Base-by-base conservation (phyloP, 92 coral and sea anemone genomes). In the Porites rus region DNA sequence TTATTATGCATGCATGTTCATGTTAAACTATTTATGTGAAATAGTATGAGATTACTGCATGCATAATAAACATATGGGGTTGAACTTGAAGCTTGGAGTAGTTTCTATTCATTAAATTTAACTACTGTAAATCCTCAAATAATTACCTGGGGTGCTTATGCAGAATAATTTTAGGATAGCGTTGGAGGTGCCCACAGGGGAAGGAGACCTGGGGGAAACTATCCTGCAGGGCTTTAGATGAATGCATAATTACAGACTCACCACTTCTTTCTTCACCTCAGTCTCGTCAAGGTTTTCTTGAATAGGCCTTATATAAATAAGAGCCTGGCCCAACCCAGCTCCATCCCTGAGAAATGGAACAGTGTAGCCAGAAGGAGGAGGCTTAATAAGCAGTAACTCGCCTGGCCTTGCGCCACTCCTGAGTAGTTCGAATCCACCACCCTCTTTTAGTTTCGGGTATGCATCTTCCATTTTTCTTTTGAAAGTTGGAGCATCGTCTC, bases 261-360 rank as follows among this genome's bases (percentile, higher is more conserved):
- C 82, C 72, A 62, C 61, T 78, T 78, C 82, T 78, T 78, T 72
- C 17, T 78, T 78, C 72, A 78, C 82, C 71, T 62, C 62, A 78
- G 72, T 62, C 72, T 62, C 71, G 81, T 84, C 92, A 24, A 84
- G 81, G 79, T 84, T 74, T 84, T 59, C 82, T 70, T 90, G 93
- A 63, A 79, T 83, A 22, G 89, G 92, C 31, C 89, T 77, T 46
- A 89, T 51, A 43, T 84, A 89, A 77, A 83, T 87, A 50, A 89
- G 66, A 53, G 92, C 89, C 86, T 84, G 92, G 13, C 83, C 92
- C 43, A 85, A 73, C 38, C 87, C 89, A 60, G 92, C 75, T 22
- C 13, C 50, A 89, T 90, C 89, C 62, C 86, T 51, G 58, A 90
- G 82, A 75, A 84, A 90, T 13, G 86, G 93, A 13, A 89, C 88